phyloP scores from a whole-genome alignment of 2,888 invertebrate species.

The Andrena praecox region DNA sequence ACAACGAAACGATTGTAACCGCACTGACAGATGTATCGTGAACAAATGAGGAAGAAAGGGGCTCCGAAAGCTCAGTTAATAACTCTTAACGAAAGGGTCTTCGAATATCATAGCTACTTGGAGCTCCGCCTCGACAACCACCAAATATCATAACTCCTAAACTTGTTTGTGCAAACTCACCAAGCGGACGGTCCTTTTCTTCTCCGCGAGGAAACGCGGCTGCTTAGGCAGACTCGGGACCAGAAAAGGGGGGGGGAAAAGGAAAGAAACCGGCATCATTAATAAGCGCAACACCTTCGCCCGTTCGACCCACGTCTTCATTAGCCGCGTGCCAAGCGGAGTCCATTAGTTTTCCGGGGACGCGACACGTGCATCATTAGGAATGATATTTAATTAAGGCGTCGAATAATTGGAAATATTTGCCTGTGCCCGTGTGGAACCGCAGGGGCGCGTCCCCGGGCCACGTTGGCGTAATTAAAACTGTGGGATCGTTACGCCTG shows the following conservation, averaged over 20 bases:
- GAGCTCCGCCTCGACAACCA: no score
- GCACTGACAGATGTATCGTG: no score
- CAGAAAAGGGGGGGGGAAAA: constrained; percentile 10
- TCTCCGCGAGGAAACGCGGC: neutral
- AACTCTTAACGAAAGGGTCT: no score
- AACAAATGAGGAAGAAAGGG: no score
- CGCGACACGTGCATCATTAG: constrained; percentile 72
- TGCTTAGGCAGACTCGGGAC: neutral
- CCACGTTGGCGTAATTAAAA: constrained; percentile 74
- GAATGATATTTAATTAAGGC: constrained; percentile 76
- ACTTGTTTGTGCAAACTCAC: neutral
- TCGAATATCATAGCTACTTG: no score
- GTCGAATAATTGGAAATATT: constrained; percentile 70
- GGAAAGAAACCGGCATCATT: constrained; percentile 58
- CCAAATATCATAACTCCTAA: no score
- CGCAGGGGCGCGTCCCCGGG: constrained; percentile 59
- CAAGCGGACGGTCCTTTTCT: neutral
- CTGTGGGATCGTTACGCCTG: constrained; percentile 73
- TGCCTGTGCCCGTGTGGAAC: constrained; percentile 41
- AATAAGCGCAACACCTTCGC: constrained; percentile 74
- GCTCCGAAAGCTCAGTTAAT: no score
- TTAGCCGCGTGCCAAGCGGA: constrained; percentile 62
- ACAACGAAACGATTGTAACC: no score
- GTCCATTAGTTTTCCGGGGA: constrained; percentile 71
- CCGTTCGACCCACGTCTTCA: constrained; percentile 74